Evolutionary conservation across 2,113 vertebrate species (phyloP), one percentile per base, ranked within the genome.

Genomic region (Oceanodroma tethys): DNA sequence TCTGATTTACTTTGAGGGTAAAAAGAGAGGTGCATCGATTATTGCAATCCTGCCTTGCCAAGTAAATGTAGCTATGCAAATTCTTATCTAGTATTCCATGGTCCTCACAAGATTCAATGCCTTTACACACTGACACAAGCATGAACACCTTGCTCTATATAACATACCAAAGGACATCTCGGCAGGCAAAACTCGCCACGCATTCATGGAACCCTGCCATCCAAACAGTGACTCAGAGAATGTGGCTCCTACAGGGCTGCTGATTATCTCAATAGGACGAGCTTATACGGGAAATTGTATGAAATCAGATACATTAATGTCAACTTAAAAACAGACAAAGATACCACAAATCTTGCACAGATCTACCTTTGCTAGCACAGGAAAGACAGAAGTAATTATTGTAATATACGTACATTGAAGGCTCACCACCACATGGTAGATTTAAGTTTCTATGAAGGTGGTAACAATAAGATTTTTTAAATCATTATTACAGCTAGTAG

Each of bases 141-240:
- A 7, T 6, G 45, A 76, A n/a, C 79, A 83, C 67, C 88, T 93
- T 90, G 71, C 47, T 65, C 62, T 73, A 3, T 27, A 1, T 16
- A 58, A 58, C 71, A 42, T 70, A 59, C 45, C 3, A 0, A 90
- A 88, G 79, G 90, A 88, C 82, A 42, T 83, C 74, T 93, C 78
- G 26, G 90, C 92, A 92, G 81, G 32, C 58, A 78, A 25, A 80
- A 47, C 1, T 2, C 83, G 82, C 71, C 7, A 10, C 88, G 52
- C 38, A 25, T 32, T 50, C 42, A 25, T 96, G 95, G 96, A 96
- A 82, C 74, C 38, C 79, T 93, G 97, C 93, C 96, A 95, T 76
- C 26, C 21, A 79, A 96, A 88, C 58, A 75, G 92, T 97, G 95
- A 97, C 92, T 97, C 95, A 97, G 90, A 94, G 92, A 97, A 93